Percentiles rank a stretch among this genome's conserved stretches.
Conservation (phyloP, 2,888 invertebrate species). For the Carterocephalus palaemon region DNA sequence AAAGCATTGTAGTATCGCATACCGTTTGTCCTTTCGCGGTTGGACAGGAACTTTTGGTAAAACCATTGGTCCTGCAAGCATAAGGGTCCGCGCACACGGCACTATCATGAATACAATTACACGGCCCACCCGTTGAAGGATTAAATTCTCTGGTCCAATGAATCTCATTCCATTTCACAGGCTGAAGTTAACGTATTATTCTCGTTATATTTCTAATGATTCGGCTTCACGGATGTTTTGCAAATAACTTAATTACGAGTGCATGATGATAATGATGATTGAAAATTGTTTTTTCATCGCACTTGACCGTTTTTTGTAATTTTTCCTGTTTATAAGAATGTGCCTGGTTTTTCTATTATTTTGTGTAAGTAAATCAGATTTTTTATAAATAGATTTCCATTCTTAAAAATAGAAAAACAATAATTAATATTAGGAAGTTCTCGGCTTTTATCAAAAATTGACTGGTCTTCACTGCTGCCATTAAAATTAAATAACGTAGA, state of each 20-base stretch:
- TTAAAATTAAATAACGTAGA: too few species aligned
- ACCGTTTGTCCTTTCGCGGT: neutral
- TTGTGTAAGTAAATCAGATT: too few species aligned
- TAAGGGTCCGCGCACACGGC: slow-evolving; percentile 56
- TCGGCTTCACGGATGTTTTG: slow-evolving; percentile 13
- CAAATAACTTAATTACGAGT: neutral
- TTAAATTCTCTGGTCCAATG: slow-evolving; percentile 65
- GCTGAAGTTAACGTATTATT: slow-evolving; percentile 26
- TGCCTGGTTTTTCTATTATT: neutral
- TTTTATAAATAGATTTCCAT: too few species aligned
- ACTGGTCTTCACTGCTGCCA: too few species aligned
- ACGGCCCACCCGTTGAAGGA: slow-evolving; percentile 53
- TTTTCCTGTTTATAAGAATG: too few species aligned
- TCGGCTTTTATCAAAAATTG: too few species aligned
- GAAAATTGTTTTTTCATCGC: too few species aligned
- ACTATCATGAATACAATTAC: slow-evolving; percentile 66
- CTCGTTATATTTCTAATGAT: slow-evolving; percentile 20
- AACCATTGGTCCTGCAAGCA: slow-evolving; percentile 34
- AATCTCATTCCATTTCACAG: slow-evolving; percentile 37
- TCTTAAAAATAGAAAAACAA: too few species aligned
- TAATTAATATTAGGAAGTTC: too few species aligned
- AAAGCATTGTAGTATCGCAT: too few species aligned
- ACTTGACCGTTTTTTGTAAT: too few species aligned
- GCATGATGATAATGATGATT: too few species aligned
- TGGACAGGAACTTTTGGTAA: neutral